Evolutionary conservation across 2,888 invertebrate genomes (phyloP), one percentile per base, ranked within the genome.

Genomic region (Aelia acuminata): DNA sequence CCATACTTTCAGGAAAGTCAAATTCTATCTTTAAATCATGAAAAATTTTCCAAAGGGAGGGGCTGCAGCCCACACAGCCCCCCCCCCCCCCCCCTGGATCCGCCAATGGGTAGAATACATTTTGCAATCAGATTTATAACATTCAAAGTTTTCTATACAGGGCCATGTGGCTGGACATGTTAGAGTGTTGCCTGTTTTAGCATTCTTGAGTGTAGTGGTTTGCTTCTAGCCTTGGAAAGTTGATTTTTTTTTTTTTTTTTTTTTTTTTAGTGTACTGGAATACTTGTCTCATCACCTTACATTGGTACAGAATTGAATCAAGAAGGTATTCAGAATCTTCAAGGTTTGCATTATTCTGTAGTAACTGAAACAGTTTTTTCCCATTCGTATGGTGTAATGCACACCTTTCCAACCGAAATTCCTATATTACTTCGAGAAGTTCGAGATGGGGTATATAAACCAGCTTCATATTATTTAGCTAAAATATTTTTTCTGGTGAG

Each of bases 251-350:
- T 63, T 63, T 63, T 63, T 31, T 5, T 18, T 35, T 35, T 70
- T 35, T 18, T 5, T 1, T 13, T 80, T 70, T 92, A 95, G 95
- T 94, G 94, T 90, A 95, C 95, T 89, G 94, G 95, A 0, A 91
- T 94, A 26, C 93, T 95, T 88, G 93, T 95, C 89, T 94, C 94
- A 0, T 92, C 94, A 15, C 95, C 95, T 39, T 96, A 95, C 91
- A 92, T 94, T 85, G 89, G 89, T n/a, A 93, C 94, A 53, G 93
- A 94, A 86, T 91, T 94, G 75, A 94, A 95, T 89, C 91, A 91
- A 89, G 90, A 90, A 31, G 91, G 91, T 22, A 90, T 91, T 48
- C 91, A 91, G 88, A 91, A 90, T 87, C 84, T 91, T 50, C 91
- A 91, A 88, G 91, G 91, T 70, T 88, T 91, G 35, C 90, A 90